phyloP scores from a whole-genome alignment of 2,797 vertebrate species.

The Falco biarmicus region DNA sequence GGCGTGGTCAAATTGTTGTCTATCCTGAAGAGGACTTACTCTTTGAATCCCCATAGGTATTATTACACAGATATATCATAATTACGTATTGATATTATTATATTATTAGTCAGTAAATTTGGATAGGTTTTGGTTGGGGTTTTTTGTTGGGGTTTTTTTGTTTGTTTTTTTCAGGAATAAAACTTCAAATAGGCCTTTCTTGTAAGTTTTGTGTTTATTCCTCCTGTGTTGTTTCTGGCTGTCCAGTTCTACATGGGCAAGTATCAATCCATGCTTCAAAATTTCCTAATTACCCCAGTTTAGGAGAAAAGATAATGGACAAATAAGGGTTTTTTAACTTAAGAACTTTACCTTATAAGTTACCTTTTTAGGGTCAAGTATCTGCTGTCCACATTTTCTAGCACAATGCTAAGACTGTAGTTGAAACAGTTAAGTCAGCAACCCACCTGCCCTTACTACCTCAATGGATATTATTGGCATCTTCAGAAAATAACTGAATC shows the following conservation, averaged over 20 bases:
- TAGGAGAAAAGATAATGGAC: neutral
- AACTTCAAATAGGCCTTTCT: neutral
- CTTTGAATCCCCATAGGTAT: neutral
- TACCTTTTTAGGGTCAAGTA: neutral
- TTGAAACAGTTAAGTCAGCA: neutral
- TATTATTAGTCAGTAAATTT: neutral
- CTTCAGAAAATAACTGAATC: neutral
- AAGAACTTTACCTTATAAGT: neutral
- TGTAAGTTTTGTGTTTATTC: neutral
- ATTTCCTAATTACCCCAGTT: neutral
- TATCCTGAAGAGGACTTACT: neutral
- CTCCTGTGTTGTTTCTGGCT: neutral
- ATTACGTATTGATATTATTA: neutral
- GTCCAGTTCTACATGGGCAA: neutral
- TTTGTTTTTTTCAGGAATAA: neutral
- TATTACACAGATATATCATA: neutral
- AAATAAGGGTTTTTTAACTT: neutral
- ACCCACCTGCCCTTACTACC: neutral
- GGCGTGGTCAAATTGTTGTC: fast-evolving
- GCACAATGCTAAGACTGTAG: neutral
- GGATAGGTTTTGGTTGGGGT: neutral
- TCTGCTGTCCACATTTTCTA: neutral
- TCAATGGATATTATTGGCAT: neutral
- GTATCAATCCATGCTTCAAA: neutral
- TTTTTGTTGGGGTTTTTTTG: too few relatives aligned